Percentiles rank a stretch among this genome's conserved stretches.
Evolutionary conservation across 2,888 invertebrate genomes (phyloP).

Genomic region (Aleiodes alternator): DNA sequence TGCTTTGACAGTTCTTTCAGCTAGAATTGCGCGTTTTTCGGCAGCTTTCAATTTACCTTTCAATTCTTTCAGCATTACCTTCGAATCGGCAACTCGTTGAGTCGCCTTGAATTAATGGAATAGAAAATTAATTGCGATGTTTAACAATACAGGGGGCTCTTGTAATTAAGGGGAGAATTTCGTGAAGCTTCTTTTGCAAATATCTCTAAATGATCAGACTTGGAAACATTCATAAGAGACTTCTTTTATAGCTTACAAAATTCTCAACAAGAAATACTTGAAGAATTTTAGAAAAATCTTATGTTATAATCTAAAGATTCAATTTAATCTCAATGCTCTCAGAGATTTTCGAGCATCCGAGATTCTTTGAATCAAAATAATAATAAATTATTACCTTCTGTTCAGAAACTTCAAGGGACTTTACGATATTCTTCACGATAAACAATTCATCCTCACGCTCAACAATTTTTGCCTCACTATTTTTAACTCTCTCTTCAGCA

Average conservation of each 20-base stretch:
- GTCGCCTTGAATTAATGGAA: slow-evolving; percentile 67
- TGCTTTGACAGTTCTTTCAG: slow-evolving; percentile 70
- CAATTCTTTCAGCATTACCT: slow-evolving; percentile 69
- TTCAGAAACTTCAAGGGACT: slow-evolving; percentile 73
- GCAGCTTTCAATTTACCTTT: slow-evolving; percentile 69
- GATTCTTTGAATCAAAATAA: neutral
- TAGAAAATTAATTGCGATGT: neutral
- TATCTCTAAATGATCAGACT: no score
- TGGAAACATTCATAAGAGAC: no score
- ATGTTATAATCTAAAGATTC: no score
- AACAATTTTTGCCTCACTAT: slow-evolving; percentile 78
- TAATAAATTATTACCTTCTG: slow-evolving; percentile 66
- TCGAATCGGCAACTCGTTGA: slow-evolving; percentile 72
- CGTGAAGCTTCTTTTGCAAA: no score
- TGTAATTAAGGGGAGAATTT: no score
- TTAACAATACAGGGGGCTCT: neutral
- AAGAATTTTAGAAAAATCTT: no score
- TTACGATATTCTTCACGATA: slow-evolving; percentile 74
- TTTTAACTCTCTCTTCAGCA: slow-evolving; percentile 82
- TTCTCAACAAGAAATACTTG: no score
- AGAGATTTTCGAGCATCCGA: no score
- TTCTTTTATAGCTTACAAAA: no score
- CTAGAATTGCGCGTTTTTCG: slow-evolving; percentile 71
- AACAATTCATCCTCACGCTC: slow-evolving; percentile 74
- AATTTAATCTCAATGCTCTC: no score